phyloP scores from a whole-genome alignment of 2,797 vertebrate species.

The Pterois miles region DNA sequence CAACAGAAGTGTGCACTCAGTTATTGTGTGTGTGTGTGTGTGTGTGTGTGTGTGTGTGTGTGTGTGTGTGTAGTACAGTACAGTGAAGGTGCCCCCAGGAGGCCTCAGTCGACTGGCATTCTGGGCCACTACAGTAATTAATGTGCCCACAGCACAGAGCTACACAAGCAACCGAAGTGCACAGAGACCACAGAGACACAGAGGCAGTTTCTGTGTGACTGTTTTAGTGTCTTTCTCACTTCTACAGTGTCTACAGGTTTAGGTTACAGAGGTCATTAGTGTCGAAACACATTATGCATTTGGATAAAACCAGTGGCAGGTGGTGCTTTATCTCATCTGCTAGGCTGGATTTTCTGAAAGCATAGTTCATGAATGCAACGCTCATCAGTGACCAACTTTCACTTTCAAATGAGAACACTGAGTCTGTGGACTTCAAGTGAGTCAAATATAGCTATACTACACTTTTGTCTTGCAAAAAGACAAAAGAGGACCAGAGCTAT shows the following conservation, averaged over 20 bases:
- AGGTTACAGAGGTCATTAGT: slow-evolving; percentile 16
- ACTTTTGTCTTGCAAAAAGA: background rate
- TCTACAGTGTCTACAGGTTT: background rate
- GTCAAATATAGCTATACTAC: background rate
- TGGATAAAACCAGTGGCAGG: background rate
- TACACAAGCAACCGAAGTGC: slow-evolving; percentile 40
- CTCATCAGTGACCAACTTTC: background rate
- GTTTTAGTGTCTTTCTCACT: slow-evolving; percentile 6
- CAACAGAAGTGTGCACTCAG: background rate
- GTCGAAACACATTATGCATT: background rate
- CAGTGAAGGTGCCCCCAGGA: slow-evolving; percentile 52
- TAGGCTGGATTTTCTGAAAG: background rate
- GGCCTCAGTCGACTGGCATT: slow-evolving; percentile 59
- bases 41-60: slow-evolving; percentile 13
- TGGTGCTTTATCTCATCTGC: background rate
- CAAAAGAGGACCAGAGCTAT: background rate
- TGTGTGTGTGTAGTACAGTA: slow-evolving; percentile 23
- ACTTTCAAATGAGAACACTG: background rate
- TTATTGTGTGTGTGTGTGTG: slow-evolving; percentile 15
- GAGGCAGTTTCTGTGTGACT: background rate
- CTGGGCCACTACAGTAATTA: slow-evolving; percentile 68
- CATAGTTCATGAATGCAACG: background rate
- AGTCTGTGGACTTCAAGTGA: slow-evolving; percentile 15
- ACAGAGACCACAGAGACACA: background rate
- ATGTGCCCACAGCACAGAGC: slow-evolving; percentile 42